Evolutionary conservation across 2,888 invertebrate genomes (phyloP).

Genomic region (Cephus pygmeus): DNA sequence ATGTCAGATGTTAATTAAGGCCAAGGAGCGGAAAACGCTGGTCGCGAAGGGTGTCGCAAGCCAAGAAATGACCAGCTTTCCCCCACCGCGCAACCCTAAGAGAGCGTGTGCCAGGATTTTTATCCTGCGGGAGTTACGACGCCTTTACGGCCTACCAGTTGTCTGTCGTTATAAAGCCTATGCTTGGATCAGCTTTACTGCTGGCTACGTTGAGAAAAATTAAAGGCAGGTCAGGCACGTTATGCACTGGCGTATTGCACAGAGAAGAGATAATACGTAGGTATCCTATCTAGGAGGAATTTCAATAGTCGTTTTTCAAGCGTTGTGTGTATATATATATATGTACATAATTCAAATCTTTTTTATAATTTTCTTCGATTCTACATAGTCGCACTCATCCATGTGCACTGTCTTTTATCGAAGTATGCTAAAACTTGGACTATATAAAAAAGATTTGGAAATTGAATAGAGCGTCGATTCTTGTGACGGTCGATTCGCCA

Average conservation of each 20-base stretch:
- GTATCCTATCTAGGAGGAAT: not conserved
- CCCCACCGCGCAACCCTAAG: conserved; percentile 24
- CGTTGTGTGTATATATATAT: not conserved
- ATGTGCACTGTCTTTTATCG: not conserved
- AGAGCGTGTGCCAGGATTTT: conserved; percentile 55
- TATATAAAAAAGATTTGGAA: not conserved
- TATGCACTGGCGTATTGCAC: not conserved
- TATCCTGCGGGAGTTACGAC: conserved; percentile 53
- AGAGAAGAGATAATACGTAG: not conserved
- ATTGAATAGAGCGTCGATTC: not conserved
- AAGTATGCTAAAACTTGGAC: not conserved
- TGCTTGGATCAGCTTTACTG: conserved; percentile 33
- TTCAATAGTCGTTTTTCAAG: not conserved
- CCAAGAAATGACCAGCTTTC: conserved; percentile 43
- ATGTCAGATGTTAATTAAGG: conserved; percentile 64
- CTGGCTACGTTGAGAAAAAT: conserved; percentile 22
- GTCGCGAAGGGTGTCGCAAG: conserved; percentile 56
- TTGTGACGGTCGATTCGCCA: not conserved
- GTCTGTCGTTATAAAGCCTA: conserved; percentile 42
- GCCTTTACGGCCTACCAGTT: conserved; percentile 39
- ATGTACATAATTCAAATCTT: not conserved
- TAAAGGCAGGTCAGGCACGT: conserved; percentile 45
- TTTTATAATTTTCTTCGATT: not conserved
- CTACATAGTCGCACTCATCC: not conserved
- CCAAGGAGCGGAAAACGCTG: conserved; percentile 59